Evolutionary conservation across 2,797 vertebrate species (phyloP), one percentile per base, ranked within the genome.

Genomic region (Micropoecilia bifurca): DNA sequence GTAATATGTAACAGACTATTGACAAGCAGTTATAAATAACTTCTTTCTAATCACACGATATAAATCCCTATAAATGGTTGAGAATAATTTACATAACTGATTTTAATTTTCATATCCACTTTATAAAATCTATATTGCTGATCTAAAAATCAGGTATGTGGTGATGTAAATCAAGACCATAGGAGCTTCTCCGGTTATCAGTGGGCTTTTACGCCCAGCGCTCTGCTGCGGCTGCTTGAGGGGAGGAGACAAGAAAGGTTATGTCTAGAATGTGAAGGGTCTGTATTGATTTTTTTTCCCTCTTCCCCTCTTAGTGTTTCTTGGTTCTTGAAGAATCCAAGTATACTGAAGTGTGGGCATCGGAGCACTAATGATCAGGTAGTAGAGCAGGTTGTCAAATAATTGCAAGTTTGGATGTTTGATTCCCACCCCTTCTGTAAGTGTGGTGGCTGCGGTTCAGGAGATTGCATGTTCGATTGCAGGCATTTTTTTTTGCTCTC

Each of bases 321-420:
- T 45, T 71, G 68, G 68, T 45, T 45, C 41, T 71, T 45, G 12
- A 45, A 71, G 68, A 71, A 45, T 71, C 68, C 22, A 28, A 71
- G 68, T 43, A 71, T 43, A 45, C 22, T 45, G 41, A 71, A 45
- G 41, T 71, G 68, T 71, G 47, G 72, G 30, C 30, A 39, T 3
- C 5, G 30, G 47, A 36, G 20, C 47, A 73, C 72, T 73, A 39
- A 50, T 53, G 30, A 73, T 25, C 46, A 73, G 47, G 45, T 50
- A 50, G 71, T 50, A 73, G 30, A 22, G 47, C 47, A 50, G 71
- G 71, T 53, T 73, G 72, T 39, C 72, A 39, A 12, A 53, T 73
- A 36, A 50, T 50, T 73, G 30, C 68, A 28, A 43, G 39, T 45
- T 71, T 71, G 4, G 68, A 45, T 71, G 68, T 71, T 71, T 71